phyloP scores from a whole-genome alignment of 2,797 vertebrate genomes.

The Cryptoblepharus egeriae region DNA sequence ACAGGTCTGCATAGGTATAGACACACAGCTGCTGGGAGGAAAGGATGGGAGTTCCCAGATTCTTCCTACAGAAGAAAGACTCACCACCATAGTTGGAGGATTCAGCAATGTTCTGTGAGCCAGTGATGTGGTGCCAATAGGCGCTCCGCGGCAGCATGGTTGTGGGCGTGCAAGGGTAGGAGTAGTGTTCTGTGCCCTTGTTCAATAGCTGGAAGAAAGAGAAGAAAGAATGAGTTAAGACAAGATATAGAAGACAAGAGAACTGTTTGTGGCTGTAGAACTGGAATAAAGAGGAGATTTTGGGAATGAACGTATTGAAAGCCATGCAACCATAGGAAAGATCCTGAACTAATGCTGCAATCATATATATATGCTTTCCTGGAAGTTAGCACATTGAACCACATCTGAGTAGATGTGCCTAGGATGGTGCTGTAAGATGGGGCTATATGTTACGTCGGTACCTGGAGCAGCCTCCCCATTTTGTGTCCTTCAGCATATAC shows the following conservation, averaged over 20 bases:
- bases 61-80: not conserved
- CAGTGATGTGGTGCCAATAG: constrained; percentile 97
- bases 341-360: not conserved
- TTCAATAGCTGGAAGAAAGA: constrained; percentile 82
- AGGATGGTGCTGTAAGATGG: no score
- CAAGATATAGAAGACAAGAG: not conserved
- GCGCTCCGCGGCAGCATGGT: constrained; percentile 93
- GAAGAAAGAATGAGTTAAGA: no score
- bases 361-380: no score
- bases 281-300: not conserved
- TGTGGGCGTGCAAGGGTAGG: constrained; percentile 90
- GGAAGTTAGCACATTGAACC: no score
- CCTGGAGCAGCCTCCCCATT: not conserved
- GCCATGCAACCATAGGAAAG: not conserved
- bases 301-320: no score
- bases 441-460: not conserved
- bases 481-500: no score
- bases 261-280: not conserved
- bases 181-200: constrained; percentile 86
- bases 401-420: no score
- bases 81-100: constrained; percentile 79
- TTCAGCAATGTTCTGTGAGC: constrained; percentile 85
- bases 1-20: no score
- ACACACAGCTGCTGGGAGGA: not conserved
- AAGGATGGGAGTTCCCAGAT: no score